Evolutionary conservation across 2,797 vertebrate genomes (phyloP), one percentile per base, ranked within the genome.

Genomic region (Melanotaenia trifasciata): DNA sequence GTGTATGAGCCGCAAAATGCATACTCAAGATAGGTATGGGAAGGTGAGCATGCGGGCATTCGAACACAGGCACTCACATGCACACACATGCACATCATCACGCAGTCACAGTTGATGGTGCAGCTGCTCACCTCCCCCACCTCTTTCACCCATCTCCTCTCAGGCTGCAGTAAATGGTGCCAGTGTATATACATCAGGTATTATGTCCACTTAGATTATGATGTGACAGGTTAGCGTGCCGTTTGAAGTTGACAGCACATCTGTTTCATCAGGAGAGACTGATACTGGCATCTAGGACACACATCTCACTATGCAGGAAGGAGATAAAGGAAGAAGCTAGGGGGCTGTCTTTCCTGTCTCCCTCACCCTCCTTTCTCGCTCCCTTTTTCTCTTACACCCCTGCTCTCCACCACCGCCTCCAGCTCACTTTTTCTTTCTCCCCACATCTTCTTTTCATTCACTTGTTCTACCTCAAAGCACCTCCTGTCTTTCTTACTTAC

Each of bases 181-280:
- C 93, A 94, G 92, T 94, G 88, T 93, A 92, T 94, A 90, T 95
- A 94, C 94, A 95, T 93, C 94, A 95, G 88, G 64, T 95, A 96
- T 95, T 94, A 91, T 95, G 96, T 96, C 96, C 96, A 94, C 94
- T 96, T 93, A 87, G 93, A 95, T 98, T 95, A 96, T 94, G 92
- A 94, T 90, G 84, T 93, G 94, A 94, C 93, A 94, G 94, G 94
- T 96, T 93, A 92, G 94, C 95, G 90, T 93, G 88, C 91, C 93
- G 94, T 95, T 95, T 93, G 94, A 88, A 95, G 94, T 94, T 96
- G 96, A 96, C 96, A 96, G 95, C 93, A 75, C 94, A 96, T 96
- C 95, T 97, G 93, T 94, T 95, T 94, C 90, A 92, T 94, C 93
- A 94, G 92, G 92, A 92, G 94, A 94, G 96, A 97, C 95, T 96